Percentiles rank a stretch among this genome's conserved stretches.
Conservation (phyloP, 35 echinoderm and acorn worm genomes). For the Apostichopus californicus region DNA sequence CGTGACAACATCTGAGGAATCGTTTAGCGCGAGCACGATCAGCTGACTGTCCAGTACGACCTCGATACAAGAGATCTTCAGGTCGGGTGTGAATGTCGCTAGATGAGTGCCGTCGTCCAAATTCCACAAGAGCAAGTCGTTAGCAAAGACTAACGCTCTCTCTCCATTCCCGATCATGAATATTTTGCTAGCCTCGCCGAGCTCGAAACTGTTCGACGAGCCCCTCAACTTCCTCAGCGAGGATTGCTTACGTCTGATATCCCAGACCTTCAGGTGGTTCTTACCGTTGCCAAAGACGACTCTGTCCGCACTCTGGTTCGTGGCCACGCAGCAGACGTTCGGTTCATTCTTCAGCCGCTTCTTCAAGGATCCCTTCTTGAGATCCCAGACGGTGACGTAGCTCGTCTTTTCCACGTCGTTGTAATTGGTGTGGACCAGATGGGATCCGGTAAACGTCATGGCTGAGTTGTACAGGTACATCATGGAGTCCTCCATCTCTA, state of each 20-base stretch:
- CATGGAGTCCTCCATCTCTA: constrained; percentile 90
- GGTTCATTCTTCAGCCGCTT: constrained; percentile 92
- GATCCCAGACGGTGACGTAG: constrained; percentile 93
- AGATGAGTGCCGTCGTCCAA: constrained; percentile 67
- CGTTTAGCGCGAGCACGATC: constrained; percentile 76
- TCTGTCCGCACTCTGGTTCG: constrained; percentile 66
- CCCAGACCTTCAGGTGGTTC: constrained; percentile 89
- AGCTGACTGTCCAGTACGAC: constrained; percentile 80
- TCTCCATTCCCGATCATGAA: constrained; percentile 87
- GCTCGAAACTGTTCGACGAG: constrained; percentile 51
- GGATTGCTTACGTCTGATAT: constrained; percentile 66
- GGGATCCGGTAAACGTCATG: constrained; percentile 66
- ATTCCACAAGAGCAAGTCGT: constrained; percentile 87
- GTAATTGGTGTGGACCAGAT: constrained; percentile 85
- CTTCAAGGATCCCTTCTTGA: constrained; percentile 67
- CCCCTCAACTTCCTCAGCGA: constrained; percentile 80
- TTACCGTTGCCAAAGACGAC: constrained; percentile 93
- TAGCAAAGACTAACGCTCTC: constrained; percentile 77
- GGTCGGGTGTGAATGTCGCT: constrained; percentile 86
- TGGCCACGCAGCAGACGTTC: constrained; percentile 88
- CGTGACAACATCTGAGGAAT: constrained; percentile 73
- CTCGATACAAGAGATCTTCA: constrained; percentile 80
- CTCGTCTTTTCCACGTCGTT: constrained; percentile 89
- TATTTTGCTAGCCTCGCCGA: constrained; percentile 71
- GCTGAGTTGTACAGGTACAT: constrained; percentile 79